These are phyloP conservation scores for Carabus problematicus DNA, from an alignment of 2,888 invertebrate genomes.

Conservation along the genomic window DNA sequence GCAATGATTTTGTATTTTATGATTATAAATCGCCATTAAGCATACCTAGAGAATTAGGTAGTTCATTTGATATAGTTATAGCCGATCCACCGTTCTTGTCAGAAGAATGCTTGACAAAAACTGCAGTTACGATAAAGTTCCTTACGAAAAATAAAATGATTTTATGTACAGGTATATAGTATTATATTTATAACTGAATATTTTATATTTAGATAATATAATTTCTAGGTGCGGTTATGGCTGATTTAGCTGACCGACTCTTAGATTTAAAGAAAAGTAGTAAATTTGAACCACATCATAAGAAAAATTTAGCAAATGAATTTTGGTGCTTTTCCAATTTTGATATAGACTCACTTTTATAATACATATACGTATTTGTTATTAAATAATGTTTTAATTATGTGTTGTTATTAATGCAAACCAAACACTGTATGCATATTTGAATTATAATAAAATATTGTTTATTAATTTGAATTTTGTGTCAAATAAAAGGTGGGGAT, in stretches of 20 bases:
- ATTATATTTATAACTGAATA: neutral
- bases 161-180: slow-evolving; percentile 79
- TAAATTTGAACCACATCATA: slow-evolving; percentile 80
- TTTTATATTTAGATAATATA: slow-evolving; percentile 13
- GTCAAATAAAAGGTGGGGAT: neutral
- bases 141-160: slow-evolving; percentile 79
- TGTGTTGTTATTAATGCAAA: slow-evolving; percentile 8
- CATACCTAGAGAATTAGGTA: slow-evolving; percentile 66
- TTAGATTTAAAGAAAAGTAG: slow-evolving; percentile 70
- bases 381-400: slow-evolving; percentile 2
- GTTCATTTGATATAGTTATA: slow-evolving; percentile 81
- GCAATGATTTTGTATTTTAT: slow-evolving; percentile 81
- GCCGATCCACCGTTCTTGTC: slow-evolving; percentile 96
- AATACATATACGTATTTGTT: slow-evolving; percentile 30
- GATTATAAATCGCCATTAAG: slow-evolving; percentile 85
- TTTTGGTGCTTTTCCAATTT: slow-evolving; percentile 93
- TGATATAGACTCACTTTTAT: slow-evolving; percentile 65
- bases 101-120: slow-evolving; percentile 89
- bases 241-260: slow-evolving; percentile 69
- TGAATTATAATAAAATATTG: neutral
- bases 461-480: slow-evolving; percentile 1
- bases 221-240: slow-evolving; percentile 75
- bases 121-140: slow-evolving; percentile 76
- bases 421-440: too few species aligned
- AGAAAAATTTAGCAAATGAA: slow-evolving; percentile 90